These are phyloP conservation scores for Tyrophagus putrescentiae DNA, from an alignment of 1,140 invertebrate genomes.

Conservation along the genomic window DNA sequence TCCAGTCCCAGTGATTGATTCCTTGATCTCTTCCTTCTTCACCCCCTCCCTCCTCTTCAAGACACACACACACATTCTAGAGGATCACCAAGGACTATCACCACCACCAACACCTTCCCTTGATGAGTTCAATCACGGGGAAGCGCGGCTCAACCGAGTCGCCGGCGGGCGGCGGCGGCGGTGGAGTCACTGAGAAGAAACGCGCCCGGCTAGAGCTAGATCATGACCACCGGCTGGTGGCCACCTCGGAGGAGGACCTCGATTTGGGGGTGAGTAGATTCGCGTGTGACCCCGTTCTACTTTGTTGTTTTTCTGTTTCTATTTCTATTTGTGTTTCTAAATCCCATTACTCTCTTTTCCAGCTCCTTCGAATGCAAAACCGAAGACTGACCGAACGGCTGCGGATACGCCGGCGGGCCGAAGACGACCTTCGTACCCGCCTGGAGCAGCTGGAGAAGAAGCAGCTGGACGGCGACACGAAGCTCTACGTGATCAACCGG, in stretches of 20 bases:
- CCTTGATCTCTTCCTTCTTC: too few species aligned
- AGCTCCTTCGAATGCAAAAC: slow-evolving; percentile 62
- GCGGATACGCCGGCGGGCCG: slow-evolving; percentile 71
- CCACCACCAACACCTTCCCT: too few species aligned
- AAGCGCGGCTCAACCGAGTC: too few species aligned
- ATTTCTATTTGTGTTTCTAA: background rate
- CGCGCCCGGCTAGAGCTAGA: background rate
- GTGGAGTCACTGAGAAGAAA: too few species aligned
- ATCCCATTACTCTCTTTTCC: background rate
- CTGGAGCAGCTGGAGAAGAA: slow-evolving; percentile 93
- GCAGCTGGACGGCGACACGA: slow-evolving; percentile 93
- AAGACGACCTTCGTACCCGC: slow-evolving; percentile 71
- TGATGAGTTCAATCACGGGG: too few species aligned
- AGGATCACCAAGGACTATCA: too few species aligned
- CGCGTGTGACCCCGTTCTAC: background rate
- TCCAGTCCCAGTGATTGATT: too few species aligned
- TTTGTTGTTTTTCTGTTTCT: background rate
- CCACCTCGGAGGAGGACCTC: slow-evolving; percentile 12
- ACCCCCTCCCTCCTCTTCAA: too few species aligned
- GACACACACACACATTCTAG: too few species aligned
- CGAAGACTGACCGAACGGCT: slow-evolving; percentile 78
- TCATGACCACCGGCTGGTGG: background rate
- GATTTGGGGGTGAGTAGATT: slow-evolving; percentile 16
- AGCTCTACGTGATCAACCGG: slow-evolving; percentile 89
- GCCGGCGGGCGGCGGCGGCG: too few species aligned